Evolutionary conservation across 2,113 vertebrate species (phyloP).

Genomic region (Glaucomys volans): DNA sequence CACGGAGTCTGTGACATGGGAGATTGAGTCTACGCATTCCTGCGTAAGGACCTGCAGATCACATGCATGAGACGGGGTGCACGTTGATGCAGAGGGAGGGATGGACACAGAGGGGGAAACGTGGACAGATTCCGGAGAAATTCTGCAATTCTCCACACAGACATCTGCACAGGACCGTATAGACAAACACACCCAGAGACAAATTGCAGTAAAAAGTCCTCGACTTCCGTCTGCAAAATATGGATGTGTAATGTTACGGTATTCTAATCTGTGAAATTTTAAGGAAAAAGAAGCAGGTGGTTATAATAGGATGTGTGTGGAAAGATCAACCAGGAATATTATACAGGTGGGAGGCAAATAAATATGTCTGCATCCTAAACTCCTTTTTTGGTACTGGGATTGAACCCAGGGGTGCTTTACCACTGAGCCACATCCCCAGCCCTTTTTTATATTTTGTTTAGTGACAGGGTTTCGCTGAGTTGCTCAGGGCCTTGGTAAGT

Average conservation of each 20-base stretch:
- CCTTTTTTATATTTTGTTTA: too few relatives aligned
- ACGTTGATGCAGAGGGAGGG: rapidly evolving
- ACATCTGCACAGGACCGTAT: rapidly evolving
- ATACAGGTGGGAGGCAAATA: too few relatives aligned
- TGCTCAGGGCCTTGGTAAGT: too few relatives aligned
- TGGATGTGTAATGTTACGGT: rapidly evolving
- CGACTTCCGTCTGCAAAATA: background rate
- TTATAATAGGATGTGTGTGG: rapidly evolving
- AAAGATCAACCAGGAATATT: background rate
- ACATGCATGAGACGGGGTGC: background rate
- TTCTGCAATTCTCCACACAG: rapidly evolving
- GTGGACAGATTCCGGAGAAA: background rate
- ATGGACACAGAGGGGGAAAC: rapidly evolving
- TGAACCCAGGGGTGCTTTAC: too few relatives aligned
- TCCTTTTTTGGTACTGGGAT: too few relatives aligned
- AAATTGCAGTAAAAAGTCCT: rapidly evolving
- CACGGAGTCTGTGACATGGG: background rate
- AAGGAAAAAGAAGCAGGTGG: background rate
- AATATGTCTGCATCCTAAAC: too few relatives aligned
- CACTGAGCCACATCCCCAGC: too few relatives aligned
- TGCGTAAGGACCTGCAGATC: background rate
- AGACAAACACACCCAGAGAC: background rate
- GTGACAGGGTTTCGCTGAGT: too few relatives aligned
- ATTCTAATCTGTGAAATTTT: background rate
- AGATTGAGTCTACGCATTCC: background rate